phyloP scores from a whole-genome alignment of 2,113 vertebrate genomes.

The Tor tambroides region DNA sequence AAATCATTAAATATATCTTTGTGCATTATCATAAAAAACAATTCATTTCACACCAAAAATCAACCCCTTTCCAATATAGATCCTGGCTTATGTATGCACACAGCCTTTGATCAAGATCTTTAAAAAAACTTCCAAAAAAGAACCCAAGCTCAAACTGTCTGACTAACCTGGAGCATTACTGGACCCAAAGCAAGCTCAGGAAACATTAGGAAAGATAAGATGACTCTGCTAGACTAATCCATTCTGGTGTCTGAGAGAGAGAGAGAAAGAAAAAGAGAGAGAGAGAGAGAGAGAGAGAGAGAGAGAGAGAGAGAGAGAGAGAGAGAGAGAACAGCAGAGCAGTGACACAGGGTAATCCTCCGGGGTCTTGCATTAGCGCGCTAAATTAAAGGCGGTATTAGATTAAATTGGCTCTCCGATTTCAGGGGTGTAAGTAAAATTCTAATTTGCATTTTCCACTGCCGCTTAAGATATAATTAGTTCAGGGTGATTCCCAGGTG shows the following conservation, averaged over 20 bases:
- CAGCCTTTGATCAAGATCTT: not conserved
- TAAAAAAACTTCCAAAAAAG: not conserved
- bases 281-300: constrained; percentile 40
- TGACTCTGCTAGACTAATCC: constrained; percentile 76
- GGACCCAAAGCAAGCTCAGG: constrained; percentile 70
- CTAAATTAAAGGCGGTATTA: constrained; percentile 85
- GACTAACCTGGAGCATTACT: constrained; percentile 61
- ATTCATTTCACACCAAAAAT: not conserved
- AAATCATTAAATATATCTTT: not conserved
- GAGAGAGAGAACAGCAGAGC: constrained; percentile 53
- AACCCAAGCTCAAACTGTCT: not conserved
- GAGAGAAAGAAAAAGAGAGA: constrained; percentile 42
- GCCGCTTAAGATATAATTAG: constrained; percentile 84
- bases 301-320: constrained; percentile 40
- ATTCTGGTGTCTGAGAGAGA: constrained; percentile 59
- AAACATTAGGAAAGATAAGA: constrained; percentile 79
- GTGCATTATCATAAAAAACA: not conserved
- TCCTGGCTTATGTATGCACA: not conserved
- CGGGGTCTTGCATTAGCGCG: constrained; percentile 79
- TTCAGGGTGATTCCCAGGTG: constrained; percentile 83
- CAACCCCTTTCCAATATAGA: not conserved
- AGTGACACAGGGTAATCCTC: constrained; percentile 79
- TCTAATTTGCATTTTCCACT: constrained; percentile 82
- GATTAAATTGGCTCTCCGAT: constrained; percentile 85
- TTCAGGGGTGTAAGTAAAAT: constrained; percentile 85